Evolutionary conservation across 2,888 invertebrate species (phyloP).

Genomic region (Pharmacophagus antenor): DNA sequence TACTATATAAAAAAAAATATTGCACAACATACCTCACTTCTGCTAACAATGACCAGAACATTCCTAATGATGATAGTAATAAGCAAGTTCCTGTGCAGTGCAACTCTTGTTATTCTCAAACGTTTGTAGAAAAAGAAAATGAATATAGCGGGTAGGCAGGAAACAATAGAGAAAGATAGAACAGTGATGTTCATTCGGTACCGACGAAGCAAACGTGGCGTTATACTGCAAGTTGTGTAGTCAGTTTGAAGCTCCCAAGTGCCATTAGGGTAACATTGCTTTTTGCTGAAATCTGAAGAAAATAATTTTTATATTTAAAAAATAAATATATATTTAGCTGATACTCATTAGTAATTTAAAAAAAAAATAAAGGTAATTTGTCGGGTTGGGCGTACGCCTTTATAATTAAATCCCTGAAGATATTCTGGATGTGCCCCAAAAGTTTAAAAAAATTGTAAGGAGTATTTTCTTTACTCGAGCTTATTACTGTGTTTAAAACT

Average conservation of each 20-base stretch:
- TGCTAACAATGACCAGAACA: conserved; percentile 78
- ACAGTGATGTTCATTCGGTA: conserved; percentile 78
- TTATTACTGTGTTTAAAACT: too few species aligned
- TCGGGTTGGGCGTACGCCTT: too few species aligned
- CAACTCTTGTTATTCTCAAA: conserved; percentile 76
- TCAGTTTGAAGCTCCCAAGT: conserved; percentile 82
- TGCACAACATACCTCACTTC: conserved; percentile 69
- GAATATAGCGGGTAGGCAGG: conserved; percentile 80
- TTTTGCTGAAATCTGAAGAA: conserved; percentile 78
- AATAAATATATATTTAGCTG: neutral
- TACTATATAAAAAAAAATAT: too few species aligned
- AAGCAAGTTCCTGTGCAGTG: conserved; percentile 82
- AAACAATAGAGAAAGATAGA: conserved; percentile 71
- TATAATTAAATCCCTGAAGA: too few species aligned
- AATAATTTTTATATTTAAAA: neutral
- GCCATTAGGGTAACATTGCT: conserved; percentile 75
- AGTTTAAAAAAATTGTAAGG: too few species aligned
- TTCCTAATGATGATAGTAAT: conserved; percentile 81
- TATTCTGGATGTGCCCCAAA: too few species aligned
- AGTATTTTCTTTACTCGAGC: too few species aligned
- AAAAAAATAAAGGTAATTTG: too few species aligned
- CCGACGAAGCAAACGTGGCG: conserved; percentile 72
- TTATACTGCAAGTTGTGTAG: conserved; percentile 80
- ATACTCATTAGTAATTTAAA: too few species aligned
- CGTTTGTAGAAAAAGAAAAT: conserved; percentile 79